Base-by-base conservation (phyloP, 2,888 invertebrate genomes). In the Apoda limacodes region DNA sequence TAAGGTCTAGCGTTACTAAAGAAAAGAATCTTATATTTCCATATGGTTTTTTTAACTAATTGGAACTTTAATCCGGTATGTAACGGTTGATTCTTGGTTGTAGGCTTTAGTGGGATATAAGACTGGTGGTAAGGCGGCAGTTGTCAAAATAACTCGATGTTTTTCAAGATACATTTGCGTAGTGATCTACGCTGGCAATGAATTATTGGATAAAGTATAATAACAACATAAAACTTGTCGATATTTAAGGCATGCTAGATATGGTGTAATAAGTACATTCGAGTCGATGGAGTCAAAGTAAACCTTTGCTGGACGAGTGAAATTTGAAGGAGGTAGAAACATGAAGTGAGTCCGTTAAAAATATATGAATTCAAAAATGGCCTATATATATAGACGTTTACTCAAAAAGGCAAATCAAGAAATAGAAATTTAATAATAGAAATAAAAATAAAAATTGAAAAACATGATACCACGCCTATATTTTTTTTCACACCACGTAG, bases 111-210 rank as follows among this genome's bases (percentile, higher is more conserved):
- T 9, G 31, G 48, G 41, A 39, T 59, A 62, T 74, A 71, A 51
- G 68, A 52, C 54, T 60, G 49, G 48, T 60, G 55, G 39, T 46
- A 57, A 51, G 42, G 35, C 45, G 5, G 38, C 39, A 48, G 53
- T 55, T 70, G 71, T 76, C 72, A 68, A 72, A 74, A 78, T 75
- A 75, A 68, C 64, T 68, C 64, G 69, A 67, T 71, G 71, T 71
- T 75, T 75, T 75, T 75, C 63, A 66, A 76, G 70, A 75, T 70
- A 60, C 70, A 70, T 74, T 75, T 68, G 62, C 61, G 58, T 50
- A 61, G 63, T 57, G 60, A 50, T 58, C 57, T 60, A 59, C 56
- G 58, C 62, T 55, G 60, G 57, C 52, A 52, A 51, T 65, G 65
- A 68, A 66, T 74, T 71, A 71, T 70, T 55, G 45, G 55, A 64